phyloP scores from a whole-genome alignment of 2,888 invertebrate species.

The Dicyrtomina minuta region DNA sequence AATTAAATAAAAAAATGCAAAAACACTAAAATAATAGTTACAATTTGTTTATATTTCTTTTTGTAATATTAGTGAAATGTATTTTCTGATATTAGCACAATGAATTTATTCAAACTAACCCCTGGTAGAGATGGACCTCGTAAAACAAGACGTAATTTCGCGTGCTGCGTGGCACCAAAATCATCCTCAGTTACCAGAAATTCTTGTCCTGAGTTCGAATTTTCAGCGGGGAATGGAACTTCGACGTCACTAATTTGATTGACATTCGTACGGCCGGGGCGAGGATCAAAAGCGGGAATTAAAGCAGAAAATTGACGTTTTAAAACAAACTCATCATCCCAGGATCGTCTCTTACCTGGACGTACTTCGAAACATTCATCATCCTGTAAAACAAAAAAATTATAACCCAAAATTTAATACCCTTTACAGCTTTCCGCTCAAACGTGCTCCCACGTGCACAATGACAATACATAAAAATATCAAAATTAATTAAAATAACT shows the following conservation, averaged over 20 bases:
- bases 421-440: too few relatives aligned
- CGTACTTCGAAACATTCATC: conserved; percentile 53
- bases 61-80: neutral
- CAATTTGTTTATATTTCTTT: too few relatives aligned
- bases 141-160: conserved; percentile 69
- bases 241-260: conserved; percentile 94
- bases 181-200: conserved; percentile 45
- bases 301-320: conserved; percentile 95
- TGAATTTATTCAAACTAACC: conserved; percentile 56
- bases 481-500: neutral
- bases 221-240: conserved; percentile 71
- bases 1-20: too few relatives aligned
- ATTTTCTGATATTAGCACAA: neutral
- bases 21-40: too few relatives aligned
- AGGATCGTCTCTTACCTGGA: conserved; percentile 74
- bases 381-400: conserved; percentile 39
- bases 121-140: conserved; percentile 79
- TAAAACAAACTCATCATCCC: conserved; percentile 97
- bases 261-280: conserved; percentile 95
- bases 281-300: conserved; percentile 98
- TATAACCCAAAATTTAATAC: neutral
- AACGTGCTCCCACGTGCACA: too few relatives aligned
- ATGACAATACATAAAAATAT: neutral
- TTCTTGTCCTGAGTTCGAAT: conserved; percentile 45
- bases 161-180: conserved; percentile 59